A percentile compares a stretch with the other conserved stretches of the same genome.
phyloP scores from a whole-genome alignment of 1,140 invertebrate species.

The Plodia interpunctella region DNA sequence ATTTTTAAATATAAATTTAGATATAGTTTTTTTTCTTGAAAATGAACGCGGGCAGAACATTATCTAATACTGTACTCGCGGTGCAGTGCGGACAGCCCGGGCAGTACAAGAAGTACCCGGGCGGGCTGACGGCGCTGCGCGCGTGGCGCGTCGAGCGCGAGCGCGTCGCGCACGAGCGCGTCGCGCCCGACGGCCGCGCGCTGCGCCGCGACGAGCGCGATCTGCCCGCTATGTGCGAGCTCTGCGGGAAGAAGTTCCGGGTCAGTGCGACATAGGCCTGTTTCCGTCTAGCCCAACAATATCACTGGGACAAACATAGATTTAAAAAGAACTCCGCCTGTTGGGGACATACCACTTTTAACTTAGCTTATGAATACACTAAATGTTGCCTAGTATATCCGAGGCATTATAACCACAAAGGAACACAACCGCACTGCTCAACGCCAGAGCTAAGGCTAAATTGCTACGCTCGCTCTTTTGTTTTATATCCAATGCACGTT shows the following conservation, averaged over 20 bases:
- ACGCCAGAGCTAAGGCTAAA: too few relatives aligned
- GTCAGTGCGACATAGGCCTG: background rate
- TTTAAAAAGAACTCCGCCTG: background rate
- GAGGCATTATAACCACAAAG: too few relatives aligned
- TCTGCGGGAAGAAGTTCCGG: slow-evolving; percentile 29
- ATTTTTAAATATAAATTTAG: too few relatives aligned
- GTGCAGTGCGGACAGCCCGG: too few relatives aligned
- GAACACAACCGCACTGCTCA: too few relatives aligned
- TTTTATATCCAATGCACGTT: too few relatives aligned
- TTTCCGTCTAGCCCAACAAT: too few relatives aligned
- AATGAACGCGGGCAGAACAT: too few relatives aligned
- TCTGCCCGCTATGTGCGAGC: slow-evolving; percentile 24
- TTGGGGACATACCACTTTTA: background rate
- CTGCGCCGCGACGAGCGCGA: background rate
- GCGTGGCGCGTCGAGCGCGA: background rate
- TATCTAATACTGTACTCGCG: background rate
- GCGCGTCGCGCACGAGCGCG: background rate
- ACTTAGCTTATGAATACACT: too few relatives aligned
- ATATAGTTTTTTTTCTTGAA: too few relatives aligned
- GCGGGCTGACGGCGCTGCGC: background rate
- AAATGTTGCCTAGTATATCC: too few relatives aligned
- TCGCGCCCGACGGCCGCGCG: slow-evolving; percentile 11
- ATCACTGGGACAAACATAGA: background rate
- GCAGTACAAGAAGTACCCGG: background rate
- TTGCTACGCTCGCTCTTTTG: too few relatives aligned